These are phyloP conservation scores for Machimus rusticus DNA, from an alignment of 2,888 invertebrate genomes.

Conservation along the genomic window DNA sequence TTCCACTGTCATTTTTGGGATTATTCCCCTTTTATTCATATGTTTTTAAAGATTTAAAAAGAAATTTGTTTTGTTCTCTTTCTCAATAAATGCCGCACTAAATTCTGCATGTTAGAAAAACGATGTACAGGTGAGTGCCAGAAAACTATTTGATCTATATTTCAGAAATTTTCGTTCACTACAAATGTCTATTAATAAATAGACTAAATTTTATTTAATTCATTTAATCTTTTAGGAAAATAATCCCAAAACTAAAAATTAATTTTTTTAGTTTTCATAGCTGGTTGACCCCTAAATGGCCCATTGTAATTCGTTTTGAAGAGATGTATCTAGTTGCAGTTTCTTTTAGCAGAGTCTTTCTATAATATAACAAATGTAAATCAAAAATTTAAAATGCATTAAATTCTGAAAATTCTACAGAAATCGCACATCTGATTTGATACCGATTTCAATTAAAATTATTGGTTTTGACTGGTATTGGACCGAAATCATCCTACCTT, in stretches of 20 bases:
- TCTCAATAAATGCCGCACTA: neutral
- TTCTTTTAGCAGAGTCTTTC: no score
- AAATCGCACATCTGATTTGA: neutral
- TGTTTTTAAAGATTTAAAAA: neutral
- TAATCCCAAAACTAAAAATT: neutral
- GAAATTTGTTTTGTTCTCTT: neutral
- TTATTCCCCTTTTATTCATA: neutral
- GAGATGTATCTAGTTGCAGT: no score
- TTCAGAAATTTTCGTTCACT: neutral
- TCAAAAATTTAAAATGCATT: no score
- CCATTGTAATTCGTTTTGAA: no score
- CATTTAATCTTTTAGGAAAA: neutral
- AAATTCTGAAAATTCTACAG: neutral
- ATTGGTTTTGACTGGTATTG: neutral
- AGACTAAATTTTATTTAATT: neutral
- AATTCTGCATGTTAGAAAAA: neutral
- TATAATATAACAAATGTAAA: no score
- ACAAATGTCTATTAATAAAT: neutral
- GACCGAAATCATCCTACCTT: neutral
- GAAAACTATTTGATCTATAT: neutral
- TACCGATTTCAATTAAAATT: neutral
- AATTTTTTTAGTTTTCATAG: neutral
- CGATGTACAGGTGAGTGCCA: neutral
- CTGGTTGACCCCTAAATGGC: neutral
- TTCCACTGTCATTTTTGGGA: neutral